Base-by-base conservation (phyloP, 2,888 invertebrate genomes). In the Darwinula stevensoni region DNA sequence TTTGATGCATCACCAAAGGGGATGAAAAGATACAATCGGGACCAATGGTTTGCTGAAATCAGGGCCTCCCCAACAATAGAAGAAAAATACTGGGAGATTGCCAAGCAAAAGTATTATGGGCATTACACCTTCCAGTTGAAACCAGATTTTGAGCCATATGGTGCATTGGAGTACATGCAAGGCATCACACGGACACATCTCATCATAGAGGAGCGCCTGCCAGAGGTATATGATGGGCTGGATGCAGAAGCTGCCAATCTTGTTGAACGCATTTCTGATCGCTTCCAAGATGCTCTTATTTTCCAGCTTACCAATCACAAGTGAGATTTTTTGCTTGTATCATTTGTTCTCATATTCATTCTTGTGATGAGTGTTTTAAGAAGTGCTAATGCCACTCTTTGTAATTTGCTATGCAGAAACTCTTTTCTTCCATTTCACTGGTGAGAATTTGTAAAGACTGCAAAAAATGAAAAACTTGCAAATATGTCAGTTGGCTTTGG, bases 101-200 rank as follows among this genome's bases (percentile, higher is more conserved):
- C 6, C 13, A 13, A 6, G 11, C 28, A 14, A 14, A 59, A 61
- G 31, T 76, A 68, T 47, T 80, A 72, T 47, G 78, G 80, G 2
- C 76, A 65, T 56, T 61, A 59, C 43, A 60, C 62, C 35, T 49
- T 65, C 2, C 50, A 62, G 42, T 45, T 76, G 3, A 48, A 53
- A 14, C 18, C 2, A 13, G 14, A 28, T n/a, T 13, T 5, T 14
- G 28, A 6, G 13, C 11, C 14, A 13, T 76, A 73, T 42, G 64
- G 72, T 49, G 59, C 63, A 29, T 49, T 76, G 45, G 58, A 63
- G 1, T 53, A 71, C 33, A 59, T 65, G 27, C 70, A 76, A 44
- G 66, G 67, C 46, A 61, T 68, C 34, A 86, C 86, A 4, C 63
- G 68, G 48, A 82, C 75, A 3, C 63, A 71, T 45, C 54, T 75